Conservation (phyloP, 2,797 vertebrate genomes). For the Podargus strigoides region DNA sequence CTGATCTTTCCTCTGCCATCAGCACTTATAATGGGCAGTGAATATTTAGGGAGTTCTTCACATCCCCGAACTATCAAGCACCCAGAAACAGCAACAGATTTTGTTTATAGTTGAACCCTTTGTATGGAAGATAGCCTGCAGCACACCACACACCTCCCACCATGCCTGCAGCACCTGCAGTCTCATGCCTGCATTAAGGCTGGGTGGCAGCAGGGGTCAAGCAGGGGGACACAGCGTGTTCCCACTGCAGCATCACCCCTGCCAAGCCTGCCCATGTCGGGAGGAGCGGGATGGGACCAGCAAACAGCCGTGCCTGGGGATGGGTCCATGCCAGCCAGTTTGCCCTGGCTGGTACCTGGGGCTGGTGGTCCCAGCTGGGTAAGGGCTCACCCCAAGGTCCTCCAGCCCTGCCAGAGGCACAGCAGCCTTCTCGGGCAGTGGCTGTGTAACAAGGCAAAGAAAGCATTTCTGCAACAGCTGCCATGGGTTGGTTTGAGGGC, state of each 20-base stretch:
- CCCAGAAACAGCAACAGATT: not conserved
- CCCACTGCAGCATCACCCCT: not conserved
- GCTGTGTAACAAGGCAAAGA: not conserved
- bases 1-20: not conserved
- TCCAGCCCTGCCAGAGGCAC: not conserved
- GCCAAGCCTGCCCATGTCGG: not conserved
- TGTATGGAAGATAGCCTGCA: fast-evolving
- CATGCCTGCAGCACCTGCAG: too few relatives aligned
- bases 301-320: not conserved
- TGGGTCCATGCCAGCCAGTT: not conserved
- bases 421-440: not conserved
- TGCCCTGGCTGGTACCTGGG: not conserved
- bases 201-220: too few relatives aligned
- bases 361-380: not conserved
- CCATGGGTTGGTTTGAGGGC: fast-evolving
- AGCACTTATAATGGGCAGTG: not conserved
- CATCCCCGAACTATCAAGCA: not conserved
- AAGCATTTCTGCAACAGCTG: not conserved
- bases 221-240: too few relatives aligned
- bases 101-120: not conserved
- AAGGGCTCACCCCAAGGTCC: not conserved
- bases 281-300: not conserved
- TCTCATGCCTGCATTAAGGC: too few relatives aligned
- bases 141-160: too few relatives aligned
- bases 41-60: not conserved